phyloP scores from a whole-genome alignment of 2,113 vertebrate genomes.

The Micronisus gabar region DNA sequence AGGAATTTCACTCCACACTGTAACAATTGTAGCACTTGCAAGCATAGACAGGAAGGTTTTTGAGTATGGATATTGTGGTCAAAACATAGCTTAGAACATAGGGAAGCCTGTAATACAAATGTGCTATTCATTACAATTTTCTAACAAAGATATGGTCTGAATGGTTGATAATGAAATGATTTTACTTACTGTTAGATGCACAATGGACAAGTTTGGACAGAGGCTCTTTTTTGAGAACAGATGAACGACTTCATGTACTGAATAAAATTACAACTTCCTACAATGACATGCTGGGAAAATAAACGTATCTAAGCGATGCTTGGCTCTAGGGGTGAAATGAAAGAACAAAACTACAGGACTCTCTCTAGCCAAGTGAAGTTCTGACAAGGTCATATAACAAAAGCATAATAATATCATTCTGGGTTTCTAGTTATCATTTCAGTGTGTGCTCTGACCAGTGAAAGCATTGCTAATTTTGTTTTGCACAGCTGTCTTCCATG shows the following conservation, averaged over 20 bases:
- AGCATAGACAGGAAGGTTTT: neutral
- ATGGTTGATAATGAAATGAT: slow-evolving; percentile 23
- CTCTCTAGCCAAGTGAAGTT: slow-evolving; percentile 1
- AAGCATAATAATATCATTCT: slow-evolving; percentile 9
- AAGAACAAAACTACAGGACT: slow-evolving; percentile 12
- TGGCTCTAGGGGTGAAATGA: slow-evolving; percentile 9
- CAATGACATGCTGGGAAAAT: slow-evolving; percentile 42
- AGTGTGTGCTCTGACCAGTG: slow-evolving; percentile 26
- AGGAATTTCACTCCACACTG: neutral
- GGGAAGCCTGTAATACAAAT: neutral
- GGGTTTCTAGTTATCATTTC: slow-evolving; percentile 13
- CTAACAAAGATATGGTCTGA: neutral
- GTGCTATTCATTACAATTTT: neutral
- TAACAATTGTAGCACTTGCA: neutral
- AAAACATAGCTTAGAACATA: neutral
- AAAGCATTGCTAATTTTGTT: slow-evolving; percentile 30
- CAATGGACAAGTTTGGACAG: neutral
- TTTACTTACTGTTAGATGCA: neutral
- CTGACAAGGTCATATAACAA: slow-evolving; percentile 42
- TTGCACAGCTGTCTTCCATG: slow-evolving; percentile 8
- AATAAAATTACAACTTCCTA: slow-evolving; percentile 40
- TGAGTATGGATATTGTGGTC: neutral
- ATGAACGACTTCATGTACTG: neutral
- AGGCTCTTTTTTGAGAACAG: neutral
- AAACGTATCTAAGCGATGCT: slow-evolving; percentile 10